These are phyloP conservation scores for Kobus ellipsiprymnus DNA, from an alignment of 2,113 vertebrate species.

Conservation along the genomic window DNA sequence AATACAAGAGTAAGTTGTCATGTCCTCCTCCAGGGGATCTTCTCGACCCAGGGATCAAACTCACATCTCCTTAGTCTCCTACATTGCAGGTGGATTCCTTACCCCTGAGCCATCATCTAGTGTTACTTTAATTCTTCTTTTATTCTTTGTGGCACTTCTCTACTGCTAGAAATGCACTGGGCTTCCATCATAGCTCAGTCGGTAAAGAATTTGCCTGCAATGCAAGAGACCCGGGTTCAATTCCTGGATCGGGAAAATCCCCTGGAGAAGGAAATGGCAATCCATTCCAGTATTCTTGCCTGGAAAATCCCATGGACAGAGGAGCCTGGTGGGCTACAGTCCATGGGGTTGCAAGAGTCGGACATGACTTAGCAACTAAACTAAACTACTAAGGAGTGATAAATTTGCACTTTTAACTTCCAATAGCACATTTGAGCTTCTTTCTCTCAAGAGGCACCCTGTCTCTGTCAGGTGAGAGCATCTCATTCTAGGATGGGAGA, in stretches of 20 bases:
- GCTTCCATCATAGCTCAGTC: too few species aligned
- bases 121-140: neutral
- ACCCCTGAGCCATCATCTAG: neutral
- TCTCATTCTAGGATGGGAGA: neutral
- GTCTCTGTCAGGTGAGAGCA: neutral
- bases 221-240: too few species aligned
- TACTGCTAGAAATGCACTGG: neutral
- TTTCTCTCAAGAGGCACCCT: neutral
- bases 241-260: too few species aligned
- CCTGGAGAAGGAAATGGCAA: too few species aligned
- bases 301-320: too few species aligned
- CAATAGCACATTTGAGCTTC: neutral
- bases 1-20: neutral
- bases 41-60: neutral
- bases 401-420: neutral
- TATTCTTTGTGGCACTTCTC: neutral
- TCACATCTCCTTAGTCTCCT: neutral
- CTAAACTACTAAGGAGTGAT: neutral
- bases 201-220: too few species aligned
- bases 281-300: too few species aligned
- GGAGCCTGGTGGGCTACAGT: too few species aligned
- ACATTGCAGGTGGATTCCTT: neutral
- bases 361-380: too few species aligned
- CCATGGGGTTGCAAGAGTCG: too few species aligned
- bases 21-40: neutral